Percentiles rank a stretch among this genome's conserved stretches.
Conservation (phyloP, 2,888 invertebrate species). For the Heliconius ethilla region DNA sequence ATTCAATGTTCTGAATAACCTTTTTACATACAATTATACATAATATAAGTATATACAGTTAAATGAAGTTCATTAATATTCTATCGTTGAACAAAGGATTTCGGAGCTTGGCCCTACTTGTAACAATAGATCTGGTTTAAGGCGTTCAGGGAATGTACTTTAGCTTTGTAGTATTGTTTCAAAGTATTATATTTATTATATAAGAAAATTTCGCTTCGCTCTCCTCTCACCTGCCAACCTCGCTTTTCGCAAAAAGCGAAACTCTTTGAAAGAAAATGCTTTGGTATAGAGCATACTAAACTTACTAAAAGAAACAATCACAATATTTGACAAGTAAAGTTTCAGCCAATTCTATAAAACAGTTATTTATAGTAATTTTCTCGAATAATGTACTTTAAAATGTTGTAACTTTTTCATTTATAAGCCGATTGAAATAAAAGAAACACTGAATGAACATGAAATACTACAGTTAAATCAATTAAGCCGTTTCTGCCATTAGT, state of each 20-base stretch:
- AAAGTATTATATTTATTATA: slow-evolving; percentile 3
- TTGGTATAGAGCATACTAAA: neutral
- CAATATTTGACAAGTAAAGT: too few relatives aligned
- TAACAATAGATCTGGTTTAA: slow-evolving; percentile 18
- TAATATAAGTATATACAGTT: neutral
- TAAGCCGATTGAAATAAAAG: too few relatives aligned
- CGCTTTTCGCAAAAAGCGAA: neutral
- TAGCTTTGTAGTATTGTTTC: slow-evolving; percentile 7
- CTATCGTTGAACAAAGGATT: slow-evolving; percentile 21
- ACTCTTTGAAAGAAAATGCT: neutral
- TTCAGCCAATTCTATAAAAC: too few relatives aligned
- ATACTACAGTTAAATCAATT: too few relatives aligned
- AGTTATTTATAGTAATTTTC: too few relatives aligned
- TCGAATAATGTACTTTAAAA: too few relatives aligned
- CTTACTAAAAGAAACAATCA: too few relatives aligned
- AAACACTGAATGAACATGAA: too few relatives aligned
- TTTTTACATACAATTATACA: neutral
- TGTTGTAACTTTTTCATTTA: too few relatives aligned
- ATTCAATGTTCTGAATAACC: neutral
- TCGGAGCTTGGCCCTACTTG: slow-evolving; percentile 18
- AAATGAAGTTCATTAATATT: slow-evolving; percentile 25
- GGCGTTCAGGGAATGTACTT: slow-evolving; percentile 9
- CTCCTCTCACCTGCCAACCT: neutral
- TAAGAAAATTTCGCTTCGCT: neutral
- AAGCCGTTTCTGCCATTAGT: too few relatives aligned